Evolutionary conservation across 2,797 vertebrate genomes (phyloP).

Genomic region (Sebastes steindachneri): DNA sequence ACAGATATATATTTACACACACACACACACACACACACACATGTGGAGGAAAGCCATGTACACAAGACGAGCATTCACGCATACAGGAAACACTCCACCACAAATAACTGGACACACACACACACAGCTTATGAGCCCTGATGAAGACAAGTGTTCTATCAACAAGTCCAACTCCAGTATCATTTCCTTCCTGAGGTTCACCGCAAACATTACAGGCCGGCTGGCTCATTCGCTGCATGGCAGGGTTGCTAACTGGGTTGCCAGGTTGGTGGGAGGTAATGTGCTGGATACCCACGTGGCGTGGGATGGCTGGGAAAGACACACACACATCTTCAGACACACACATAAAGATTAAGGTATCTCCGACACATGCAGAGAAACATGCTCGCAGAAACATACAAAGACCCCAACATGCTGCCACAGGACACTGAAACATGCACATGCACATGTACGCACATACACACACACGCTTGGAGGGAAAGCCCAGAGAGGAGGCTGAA

Average conservation of each 20-base stretch:
- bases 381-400: slow-evolving; percentile 8
- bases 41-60: slow-evolving; percentile 31
- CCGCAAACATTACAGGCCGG: slow-evolving; percentile 52
- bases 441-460: neutral
- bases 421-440: slow-evolving; percentile 20
- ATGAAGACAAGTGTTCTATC: slow-evolving; percentile 66
- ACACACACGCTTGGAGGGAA: slow-evolving; percentile 1
- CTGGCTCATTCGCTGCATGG: slow-evolving; percentile 11
- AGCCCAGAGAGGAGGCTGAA: slow-evolving; percentile 42
- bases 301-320: neutral
- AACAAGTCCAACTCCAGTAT: slow-evolving; percentile 51
- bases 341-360: neutral
- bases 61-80: slow-evolving; percentile 59
- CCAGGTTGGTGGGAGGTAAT: slow-evolving; percentile 39
- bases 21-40: slow-evolving; percentile 4
- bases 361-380: slow-evolving; percentile 3
- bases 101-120: slow-evolving; percentile 24
- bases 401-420: slow-evolving; percentile 41
- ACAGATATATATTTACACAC: slow-evolving; percentile 54
- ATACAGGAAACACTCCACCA: slow-evolving; percentile 46
- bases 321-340: neutral
- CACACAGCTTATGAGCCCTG: slow-evolving; percentile 35
- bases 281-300: no score
- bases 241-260: slow-evolving; percentile 20
- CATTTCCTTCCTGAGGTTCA: slow-evolving; percentile 74